These are phyloP conservation scores for Rhagium mordax DNA, from an alignment of 2,888 invertebrate species.

Conservation along the genomic window DNA sequence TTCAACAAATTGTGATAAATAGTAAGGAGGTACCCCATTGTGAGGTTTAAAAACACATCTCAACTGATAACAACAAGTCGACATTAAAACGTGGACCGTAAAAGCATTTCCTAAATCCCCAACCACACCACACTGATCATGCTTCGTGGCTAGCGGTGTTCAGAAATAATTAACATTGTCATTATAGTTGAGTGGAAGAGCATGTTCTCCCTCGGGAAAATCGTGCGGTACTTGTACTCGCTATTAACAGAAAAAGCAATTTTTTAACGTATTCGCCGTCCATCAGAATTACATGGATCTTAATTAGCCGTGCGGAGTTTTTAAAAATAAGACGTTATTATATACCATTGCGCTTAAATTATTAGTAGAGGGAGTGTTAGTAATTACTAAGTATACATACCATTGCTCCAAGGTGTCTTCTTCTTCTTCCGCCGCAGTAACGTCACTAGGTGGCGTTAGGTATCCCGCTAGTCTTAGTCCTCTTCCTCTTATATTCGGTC, in stretches of 20 bases:
- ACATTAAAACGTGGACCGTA: no score
- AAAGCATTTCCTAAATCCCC: no score
- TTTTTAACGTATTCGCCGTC: background rate
- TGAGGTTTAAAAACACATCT: no score
- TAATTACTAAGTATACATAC: no score
- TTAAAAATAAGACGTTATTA: no score
- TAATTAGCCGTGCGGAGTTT: background rate
- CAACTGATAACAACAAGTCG: no score
- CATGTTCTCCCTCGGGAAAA: constrained; percentile 6
- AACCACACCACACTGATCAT: background rate
- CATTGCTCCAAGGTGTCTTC: constrained; percentile 71
- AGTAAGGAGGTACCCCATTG: no score
- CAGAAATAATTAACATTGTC: constrained; percentile 3
- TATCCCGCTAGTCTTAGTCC: constrained; percentile 74
- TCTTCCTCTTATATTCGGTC: constrained; percentile 71
- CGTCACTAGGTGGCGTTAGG: constrained; percentile 76
- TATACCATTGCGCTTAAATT: no score
- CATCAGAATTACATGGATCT: background rate
- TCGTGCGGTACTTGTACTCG: background rate
- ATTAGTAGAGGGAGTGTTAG: no score
- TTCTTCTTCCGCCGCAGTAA: constrained; percentile 76
- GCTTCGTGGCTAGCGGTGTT: background rate
- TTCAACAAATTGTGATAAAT: no score
- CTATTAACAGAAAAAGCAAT: background rate
- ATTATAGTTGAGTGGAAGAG: constrained; percentile 12